phyloP scores from a whole-genome alignment of 2,888 invertebrate species.

The Oxytorus armatus region DNA sequence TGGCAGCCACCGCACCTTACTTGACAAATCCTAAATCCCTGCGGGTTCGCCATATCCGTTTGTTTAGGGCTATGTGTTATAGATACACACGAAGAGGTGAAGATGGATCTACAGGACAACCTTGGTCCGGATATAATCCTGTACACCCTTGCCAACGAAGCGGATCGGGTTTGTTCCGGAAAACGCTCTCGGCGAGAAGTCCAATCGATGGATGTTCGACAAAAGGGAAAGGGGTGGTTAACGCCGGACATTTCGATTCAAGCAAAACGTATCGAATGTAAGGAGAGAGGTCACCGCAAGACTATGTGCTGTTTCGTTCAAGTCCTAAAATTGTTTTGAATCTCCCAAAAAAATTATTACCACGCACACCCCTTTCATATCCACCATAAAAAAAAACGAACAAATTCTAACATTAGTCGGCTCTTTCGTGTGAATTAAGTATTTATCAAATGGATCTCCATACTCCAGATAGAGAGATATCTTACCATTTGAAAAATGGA shows the following conservation, averaged over 20 bases:
- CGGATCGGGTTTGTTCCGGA: neutral
- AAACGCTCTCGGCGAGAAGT: constrained; percentile 5
- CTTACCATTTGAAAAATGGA: no score
- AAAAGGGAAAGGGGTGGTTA: neutral
- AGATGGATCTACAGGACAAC: neutral
- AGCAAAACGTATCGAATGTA: neutral
- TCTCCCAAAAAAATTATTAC: neutral
- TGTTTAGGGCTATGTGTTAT: constrained; percentile 18
- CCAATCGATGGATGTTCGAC: constrained; percentile 9
- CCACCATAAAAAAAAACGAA: no score
- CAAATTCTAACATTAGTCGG: neutral
- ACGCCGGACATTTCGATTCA: neutral
- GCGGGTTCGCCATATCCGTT: constrained; percentile 22
- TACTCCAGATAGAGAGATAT: no score
- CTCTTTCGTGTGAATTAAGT: neutral
- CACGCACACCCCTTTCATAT: no score
- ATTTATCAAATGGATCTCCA: no score
- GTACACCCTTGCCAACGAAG: neutral
- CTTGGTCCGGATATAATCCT: neutral
- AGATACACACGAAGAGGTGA: neutral
- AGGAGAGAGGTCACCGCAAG: neutral
- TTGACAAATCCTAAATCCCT: constrained; percentile 17
- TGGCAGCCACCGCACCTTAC: neutral
- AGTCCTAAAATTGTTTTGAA: neutral
- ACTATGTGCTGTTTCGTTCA: neutral